Conservation (phyloP, 2,888 invertebrate species). For the Eilema griseolum region DNA sequence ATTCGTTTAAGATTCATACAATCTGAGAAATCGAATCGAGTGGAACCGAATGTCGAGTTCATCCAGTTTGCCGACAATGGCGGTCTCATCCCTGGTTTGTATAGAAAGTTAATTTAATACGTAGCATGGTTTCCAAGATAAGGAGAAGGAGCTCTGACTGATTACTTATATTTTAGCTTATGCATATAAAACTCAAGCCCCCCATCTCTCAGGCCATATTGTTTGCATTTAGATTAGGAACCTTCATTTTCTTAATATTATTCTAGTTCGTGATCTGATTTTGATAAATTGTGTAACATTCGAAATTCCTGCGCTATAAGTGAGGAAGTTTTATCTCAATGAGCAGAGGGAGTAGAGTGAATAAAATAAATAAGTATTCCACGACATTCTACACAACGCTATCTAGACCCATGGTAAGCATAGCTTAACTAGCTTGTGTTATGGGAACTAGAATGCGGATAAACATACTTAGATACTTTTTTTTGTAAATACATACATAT, state of each 20-base stretch:
- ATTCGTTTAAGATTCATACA: constrained; percentile 29
- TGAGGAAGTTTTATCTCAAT: not conserved
- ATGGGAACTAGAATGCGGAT: too few species aligned
- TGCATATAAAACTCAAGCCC: constrained; percentile 48
- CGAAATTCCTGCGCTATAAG: too few species aligned
- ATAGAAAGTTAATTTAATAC: constrained; percentile 53
- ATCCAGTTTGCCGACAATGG: constrained; percentile 30
- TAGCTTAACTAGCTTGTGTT: too few species aligned
- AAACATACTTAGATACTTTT: too few species aligned
- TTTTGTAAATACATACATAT: too few species aligned
- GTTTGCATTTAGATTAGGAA: constrained; percentile 49
- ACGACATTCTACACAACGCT: too few species aligned
- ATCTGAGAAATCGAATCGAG: constrained; percentile 33
- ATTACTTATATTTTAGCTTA: constrained; percentile 52
- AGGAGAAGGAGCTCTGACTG: constrained; percentile 44
- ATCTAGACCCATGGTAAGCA: too few species aligned
- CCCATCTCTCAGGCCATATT: constrained; percentile 47
- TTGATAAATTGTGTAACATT: constrained; percentile 20
- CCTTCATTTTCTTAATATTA: constrained; percentile 36
- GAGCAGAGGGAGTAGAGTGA: not conserved
- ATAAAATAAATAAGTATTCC: too few species aligned
- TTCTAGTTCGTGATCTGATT: constrained; percentile 37
- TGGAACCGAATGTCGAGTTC: constrained; percentile 31
- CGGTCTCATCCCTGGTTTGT: constrained; percentile 39
- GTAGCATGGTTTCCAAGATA: constrained; percentile 45